These are phyloP conservation scores for Allobates femoralis DNA, from an alignment of 2,797 vertebrate species.

Conservation along the genomic window DNA sequence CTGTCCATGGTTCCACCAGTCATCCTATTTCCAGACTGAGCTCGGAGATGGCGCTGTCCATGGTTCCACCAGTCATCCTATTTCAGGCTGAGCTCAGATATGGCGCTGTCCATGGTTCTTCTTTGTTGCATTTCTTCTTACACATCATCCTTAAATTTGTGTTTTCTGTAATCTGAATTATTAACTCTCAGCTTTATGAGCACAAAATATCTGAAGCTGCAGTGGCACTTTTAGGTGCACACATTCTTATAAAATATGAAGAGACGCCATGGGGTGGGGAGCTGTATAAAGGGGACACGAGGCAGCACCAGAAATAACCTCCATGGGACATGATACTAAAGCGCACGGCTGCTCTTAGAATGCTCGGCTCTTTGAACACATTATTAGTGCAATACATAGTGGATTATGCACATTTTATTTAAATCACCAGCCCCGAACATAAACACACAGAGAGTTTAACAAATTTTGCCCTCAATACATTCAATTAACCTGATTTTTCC, in stretches of 20 bases:
- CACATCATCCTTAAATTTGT: slow-evolving; percentile 31
- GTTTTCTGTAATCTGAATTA: slow-evolving; percentile 47
- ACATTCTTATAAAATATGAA: slow-evolving; percentile 54
- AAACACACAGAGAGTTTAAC: slow-evolving; percentile 54
- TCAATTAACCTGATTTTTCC: slow-evolving; percentile 59
- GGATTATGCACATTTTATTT: slow-evolving; percentile 60
- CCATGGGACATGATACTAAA: slow-evolving; percentile 11
- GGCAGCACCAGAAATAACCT: slow-evolving; percentile 38
- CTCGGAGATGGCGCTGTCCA: too few species aligned
- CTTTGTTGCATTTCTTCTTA: background rate
- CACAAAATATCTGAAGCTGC: slow-evolving; percentile 42
- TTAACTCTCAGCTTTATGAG: slow-evolving; percentile 43
- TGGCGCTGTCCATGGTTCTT: slow-evolving; percentile 9
- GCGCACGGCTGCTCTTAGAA: background rate
- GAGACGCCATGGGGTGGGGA: background rate
- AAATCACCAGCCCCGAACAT: slow-evolving; percentile 51
- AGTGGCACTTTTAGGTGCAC: slow-evolving; percentile 34
- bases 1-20: too few species aligned
- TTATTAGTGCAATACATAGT: slow-evolving; percentile 52
- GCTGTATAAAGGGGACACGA: slow-evolving; percentile 25
- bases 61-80: too few species aligned
- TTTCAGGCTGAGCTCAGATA: too few species aligned
- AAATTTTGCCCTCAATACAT: slow-evolving; percentile 59
- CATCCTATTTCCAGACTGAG: too few species aligned
- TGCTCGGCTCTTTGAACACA: slow-evolving; percentile 51